A percentile compares a stretch with the other conserved stretches of the same genome.
These are phyloP conservation scores for Luperina nickerlii DNA, from an alignment of 2,888 invertebrate species.

Conservation along the genomic window DNA sequence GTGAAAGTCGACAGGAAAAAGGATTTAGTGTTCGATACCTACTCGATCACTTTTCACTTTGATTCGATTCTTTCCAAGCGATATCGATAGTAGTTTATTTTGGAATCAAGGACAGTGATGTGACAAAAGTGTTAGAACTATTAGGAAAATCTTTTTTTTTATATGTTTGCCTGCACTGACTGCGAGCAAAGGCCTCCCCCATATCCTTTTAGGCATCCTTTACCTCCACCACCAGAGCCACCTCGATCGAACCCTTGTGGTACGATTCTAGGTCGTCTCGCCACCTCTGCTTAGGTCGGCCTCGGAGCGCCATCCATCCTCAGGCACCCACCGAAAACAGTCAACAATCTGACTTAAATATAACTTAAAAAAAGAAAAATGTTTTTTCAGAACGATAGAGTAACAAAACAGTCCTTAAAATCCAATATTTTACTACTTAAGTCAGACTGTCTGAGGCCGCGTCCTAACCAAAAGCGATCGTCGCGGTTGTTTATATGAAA, in stretches of 20 bases:
- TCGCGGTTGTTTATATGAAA: too few relatives aligned
- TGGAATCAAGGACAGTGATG: not conserved
- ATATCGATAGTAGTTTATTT: not conserved
- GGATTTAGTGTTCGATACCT: slow-evolving; percentile 8
- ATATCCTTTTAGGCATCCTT: too few relatives aligned
- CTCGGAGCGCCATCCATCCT: too few relatives aligned
- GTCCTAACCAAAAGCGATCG: too few relatives aligned
- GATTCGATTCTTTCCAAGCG: not conserved
- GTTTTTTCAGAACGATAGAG: not conserved
- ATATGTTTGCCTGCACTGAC: too few relatives aligned
- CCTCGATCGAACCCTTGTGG: too few relatives aligned
- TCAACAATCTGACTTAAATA: not conserved
- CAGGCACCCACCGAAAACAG: too few relatives aligned
- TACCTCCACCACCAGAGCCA: too few relatives aligned
- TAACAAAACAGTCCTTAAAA: slow-evolving; percentile 2
- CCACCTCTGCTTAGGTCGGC: too few relatives aligned
- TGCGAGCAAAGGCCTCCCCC: too few relatives aligned
- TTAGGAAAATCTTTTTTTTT: too few relatives aligned
- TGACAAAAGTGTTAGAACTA: not conserved
- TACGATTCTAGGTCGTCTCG: too few relatives aligned
- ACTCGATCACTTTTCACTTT: not conserved
- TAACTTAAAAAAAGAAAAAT: not conserved
- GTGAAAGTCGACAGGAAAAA: slow-evolving; percentile 14
- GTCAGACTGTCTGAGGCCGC: not conserved
- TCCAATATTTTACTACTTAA: not conserved